Percentiles rank a stretch among this genome's conserved stretches.
Conservation (phyloP, 2,888 invertebrate genomes). For the Caenorhabditis plicata region DNA sequence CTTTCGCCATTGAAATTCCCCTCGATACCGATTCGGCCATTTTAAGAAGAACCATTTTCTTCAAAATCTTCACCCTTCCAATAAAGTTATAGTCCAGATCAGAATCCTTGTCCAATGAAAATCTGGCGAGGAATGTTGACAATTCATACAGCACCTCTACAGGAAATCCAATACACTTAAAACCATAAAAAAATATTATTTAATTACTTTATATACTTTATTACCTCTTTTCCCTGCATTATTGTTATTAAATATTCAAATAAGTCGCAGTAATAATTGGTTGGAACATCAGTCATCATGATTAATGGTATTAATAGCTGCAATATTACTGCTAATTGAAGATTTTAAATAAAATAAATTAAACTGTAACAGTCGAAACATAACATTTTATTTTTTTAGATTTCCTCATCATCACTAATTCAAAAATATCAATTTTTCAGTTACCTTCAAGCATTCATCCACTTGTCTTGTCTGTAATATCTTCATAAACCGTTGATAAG, state of each 20-base stretch:
- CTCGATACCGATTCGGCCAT: constrained; percentile 26
- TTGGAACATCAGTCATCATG: constrained; percentile 34
- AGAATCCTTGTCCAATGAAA: constrained; percentile 16
- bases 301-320: constrained; percentile 31
- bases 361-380: not conserved
- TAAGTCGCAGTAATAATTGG: constrained; percentile 32
- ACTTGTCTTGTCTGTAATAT: constrained; percentile 33
- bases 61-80: constrained; percentile 24
- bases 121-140: constrained; percentile 19
- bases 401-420: no score
- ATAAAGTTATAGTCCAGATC: constrained; percentile 12
- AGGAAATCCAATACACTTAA: constrained; percentile 17
- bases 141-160: constrained; percentile 25
- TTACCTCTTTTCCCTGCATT: constrained; percentile 22
- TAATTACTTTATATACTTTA: not conserved
- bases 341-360: no score
- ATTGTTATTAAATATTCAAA: constrained; percentile 32
- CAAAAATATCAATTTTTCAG: no score
- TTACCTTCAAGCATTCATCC: constrained; percentile 15
- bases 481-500: constrained; percentile 33
- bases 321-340: no score
- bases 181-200: no score
- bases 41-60: constrained; percentile 34
- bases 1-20: no score
- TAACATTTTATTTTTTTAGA: not conserved